Percentiles rank a stretch among this genome's conserved stretches.
phyloP scores from a whole-genome alignment of 1,140 invertebrate genomes.

The Drosophila serrata region DNA sequence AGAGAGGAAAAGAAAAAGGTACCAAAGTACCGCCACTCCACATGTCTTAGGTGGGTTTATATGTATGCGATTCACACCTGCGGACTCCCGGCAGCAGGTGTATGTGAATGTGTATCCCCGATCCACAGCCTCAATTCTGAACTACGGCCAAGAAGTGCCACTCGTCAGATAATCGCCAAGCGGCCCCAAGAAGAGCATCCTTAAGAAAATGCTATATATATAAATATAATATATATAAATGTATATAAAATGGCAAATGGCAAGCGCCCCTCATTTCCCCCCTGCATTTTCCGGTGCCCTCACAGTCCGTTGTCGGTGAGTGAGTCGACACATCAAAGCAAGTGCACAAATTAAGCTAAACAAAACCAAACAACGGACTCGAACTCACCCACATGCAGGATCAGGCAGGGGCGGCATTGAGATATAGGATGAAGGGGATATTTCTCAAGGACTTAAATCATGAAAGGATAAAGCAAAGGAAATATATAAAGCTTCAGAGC shows the following conservation, averaged over 20 bases:
- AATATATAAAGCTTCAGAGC: neutral
- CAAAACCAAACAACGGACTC: constrained; percentile 68
- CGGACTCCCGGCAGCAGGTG: constrained; percentile 14
- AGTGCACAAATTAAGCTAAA: constrained; percentile 79
- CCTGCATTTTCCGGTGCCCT: constrained; percentile 6
- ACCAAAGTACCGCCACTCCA: constrained; percentile 31
- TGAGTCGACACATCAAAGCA: constrained; percentile 78
- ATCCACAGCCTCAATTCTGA: constrained; percentile 26
- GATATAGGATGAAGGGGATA: neutral
- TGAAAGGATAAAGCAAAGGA: neutral
- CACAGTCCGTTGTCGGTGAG: constrained; percentile 7
- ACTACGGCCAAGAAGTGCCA: constrained; percentile 43
- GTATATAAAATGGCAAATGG: constrained; percentile 41
- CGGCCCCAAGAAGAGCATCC: constrained; percentile 45
- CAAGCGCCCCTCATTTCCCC: constrained; percentile 3
- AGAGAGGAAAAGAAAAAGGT: neutral
- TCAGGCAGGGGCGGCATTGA: constrained; percentile 2
- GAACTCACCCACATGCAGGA: constrained; percentile 27
- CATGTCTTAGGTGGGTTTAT: constrained; percentile 4
- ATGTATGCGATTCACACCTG: constrained; percentile 39
- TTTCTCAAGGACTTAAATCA: neutral
- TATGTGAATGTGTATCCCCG: constrained; percentile 2
- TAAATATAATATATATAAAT: constrained; percentile 1
- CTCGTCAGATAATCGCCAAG: constrained; percentile 54
- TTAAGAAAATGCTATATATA: constrained; percentile 32